Conservation (phyloP, 2,113 vertebrate genomes). For the Myrmecophaga tridactyla region DNA sequence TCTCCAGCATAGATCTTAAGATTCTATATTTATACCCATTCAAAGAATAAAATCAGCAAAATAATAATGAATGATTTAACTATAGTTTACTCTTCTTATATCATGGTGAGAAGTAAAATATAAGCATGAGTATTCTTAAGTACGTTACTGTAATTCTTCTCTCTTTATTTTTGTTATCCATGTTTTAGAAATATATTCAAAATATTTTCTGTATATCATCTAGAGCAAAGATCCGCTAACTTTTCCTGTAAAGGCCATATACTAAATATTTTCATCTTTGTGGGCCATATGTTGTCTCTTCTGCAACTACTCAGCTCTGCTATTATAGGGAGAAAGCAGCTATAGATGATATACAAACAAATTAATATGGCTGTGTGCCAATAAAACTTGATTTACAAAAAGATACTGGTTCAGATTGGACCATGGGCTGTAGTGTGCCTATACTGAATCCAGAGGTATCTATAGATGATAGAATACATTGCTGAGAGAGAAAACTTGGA, state of each 20-base stretch:
- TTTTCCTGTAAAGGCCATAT: not conserved
- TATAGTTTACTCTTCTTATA: not conserved
- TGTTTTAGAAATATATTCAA: not conserved
- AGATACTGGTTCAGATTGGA: not conserved
- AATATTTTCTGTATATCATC: not conserved
- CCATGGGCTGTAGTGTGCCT: not conserved
- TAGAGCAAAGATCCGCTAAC: not conserved
- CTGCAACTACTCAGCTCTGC: not conserved
- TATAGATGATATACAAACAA: not conserved
- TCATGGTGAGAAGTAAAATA: not conserved
- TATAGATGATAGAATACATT: not conserved
- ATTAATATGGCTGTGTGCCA: not conserved
- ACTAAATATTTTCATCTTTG: not conserved
- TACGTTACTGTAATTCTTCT: not conserved
- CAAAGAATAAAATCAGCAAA: not conserved
- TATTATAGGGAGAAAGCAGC: not conserved
- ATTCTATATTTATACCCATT: conserved; percentile 6
- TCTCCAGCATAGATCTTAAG: not conserved
- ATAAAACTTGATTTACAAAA: conserved; percentile 2
- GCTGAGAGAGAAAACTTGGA: not conserved
- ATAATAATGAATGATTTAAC: not conserved
- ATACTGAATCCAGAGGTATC: not conserved
- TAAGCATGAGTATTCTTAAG: not conserved
- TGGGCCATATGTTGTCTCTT: not conserved
- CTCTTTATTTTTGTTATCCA: not conserved